Conservation (phyloP, 1,140 invertebrate species). For the Cotesia vestalis region DNA sequence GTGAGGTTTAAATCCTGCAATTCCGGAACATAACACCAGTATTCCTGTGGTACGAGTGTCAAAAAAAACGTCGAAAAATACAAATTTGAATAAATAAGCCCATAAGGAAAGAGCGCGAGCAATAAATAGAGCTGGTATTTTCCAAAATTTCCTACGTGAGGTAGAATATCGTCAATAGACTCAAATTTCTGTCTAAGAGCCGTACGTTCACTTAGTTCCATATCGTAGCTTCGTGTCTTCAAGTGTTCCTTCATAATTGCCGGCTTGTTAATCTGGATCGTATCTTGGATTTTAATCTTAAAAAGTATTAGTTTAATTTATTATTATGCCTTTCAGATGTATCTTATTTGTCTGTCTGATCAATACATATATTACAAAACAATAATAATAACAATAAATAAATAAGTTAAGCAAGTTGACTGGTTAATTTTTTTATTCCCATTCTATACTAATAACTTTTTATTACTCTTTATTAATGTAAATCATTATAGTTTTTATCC, state of each 20-base stretch:
- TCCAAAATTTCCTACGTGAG: slow-evolving; percentile 67
- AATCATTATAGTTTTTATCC: background rate
- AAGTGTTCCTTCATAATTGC: slow-evolving; percentile 38
- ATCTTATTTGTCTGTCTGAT: too few relatives aligned
- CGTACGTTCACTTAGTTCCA: slow-evolving; percentile 48
- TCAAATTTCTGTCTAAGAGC: slow-evolving; percentile 53
- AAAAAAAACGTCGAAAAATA: slow-evolving; percentile 65
- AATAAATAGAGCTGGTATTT: slow-evolving; percentile 67
- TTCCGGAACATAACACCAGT: slow-evolving; percentile 61
- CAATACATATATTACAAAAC: too few relatives aligned
- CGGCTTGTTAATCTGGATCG: slow-evolving; percentile 6
- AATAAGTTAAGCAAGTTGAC: too few relatives aligned
- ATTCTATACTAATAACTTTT: background rate
- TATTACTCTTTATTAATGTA: slow-evolving; percentile 5
- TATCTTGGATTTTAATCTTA: background rate
- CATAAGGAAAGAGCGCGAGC: slow-evolving; percentile 57
- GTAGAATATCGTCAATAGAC: slow-evolving; percentile 66
- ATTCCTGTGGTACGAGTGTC: slow-evolving; percentile 59
- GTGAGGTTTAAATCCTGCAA: slow-evolving; percentile 48
- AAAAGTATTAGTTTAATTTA: background rate
- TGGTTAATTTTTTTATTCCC: background rate
- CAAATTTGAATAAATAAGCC: slow-evolving; percentile 54
- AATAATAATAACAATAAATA: too few relatives aligned
- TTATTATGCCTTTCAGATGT: background rate
- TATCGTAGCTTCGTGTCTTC: slow-evolving; percentile 31